These are phyloP conservation scores for Lepas anatifera DNA, from an alignment of 2,888 invertebrate genomes.

Conservation along the genomic window DNA sequence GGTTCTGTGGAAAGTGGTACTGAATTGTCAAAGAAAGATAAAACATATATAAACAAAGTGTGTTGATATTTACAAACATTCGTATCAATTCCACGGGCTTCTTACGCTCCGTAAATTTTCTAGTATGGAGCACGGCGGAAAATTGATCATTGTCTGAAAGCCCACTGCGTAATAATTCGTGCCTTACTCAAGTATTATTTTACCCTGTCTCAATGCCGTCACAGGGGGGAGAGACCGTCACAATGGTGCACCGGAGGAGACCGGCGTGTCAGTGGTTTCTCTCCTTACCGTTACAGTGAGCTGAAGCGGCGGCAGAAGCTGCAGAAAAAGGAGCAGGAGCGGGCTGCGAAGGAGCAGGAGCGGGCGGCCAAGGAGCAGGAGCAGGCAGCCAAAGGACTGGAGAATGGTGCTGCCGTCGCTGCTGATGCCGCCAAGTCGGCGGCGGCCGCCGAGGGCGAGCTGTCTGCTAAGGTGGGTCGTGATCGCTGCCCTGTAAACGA, in stretches of 20 bases:
- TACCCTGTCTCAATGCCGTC: background rate
- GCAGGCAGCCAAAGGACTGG: too few species aligned
- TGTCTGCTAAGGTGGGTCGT: background rate
- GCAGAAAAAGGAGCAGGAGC: slow-evolving; percentile 86
- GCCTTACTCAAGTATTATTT: too few species aligned
- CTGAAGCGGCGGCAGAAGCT: slow-evolving; percentile 81
- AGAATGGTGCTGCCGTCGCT: too few species aligned
- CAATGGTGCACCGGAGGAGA: too few species aligned
- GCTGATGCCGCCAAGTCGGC: slow-evolving; percentile 25
- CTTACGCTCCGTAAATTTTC: too few species aligned
- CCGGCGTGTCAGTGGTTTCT: too few species aligned
- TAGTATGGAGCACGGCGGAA: background rate
- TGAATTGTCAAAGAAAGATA: too few species aligned
- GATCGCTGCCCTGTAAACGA: background rate
- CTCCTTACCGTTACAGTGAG: slow-evolving; percentile 53
- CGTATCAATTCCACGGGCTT: too few species aligned
- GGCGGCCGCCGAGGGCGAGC: slow-evolving; percentile 2
- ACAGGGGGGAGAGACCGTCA: too few species aligned
- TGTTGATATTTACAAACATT: too few species aligned
- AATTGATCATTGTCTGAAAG: background rate
- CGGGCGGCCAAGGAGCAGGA: slow-evolving; percentile 33
- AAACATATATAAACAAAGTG: too few species aligned
- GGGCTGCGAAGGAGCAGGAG: slow-evolving; percentile 54
- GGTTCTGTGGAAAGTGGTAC: too few species aligned
- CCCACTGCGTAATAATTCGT: background rate